Evolutionary conservation across 2,113 vertebrate genomes (phyloP).

Genomic region (Anarhynchus alexandrinus): DNA sequence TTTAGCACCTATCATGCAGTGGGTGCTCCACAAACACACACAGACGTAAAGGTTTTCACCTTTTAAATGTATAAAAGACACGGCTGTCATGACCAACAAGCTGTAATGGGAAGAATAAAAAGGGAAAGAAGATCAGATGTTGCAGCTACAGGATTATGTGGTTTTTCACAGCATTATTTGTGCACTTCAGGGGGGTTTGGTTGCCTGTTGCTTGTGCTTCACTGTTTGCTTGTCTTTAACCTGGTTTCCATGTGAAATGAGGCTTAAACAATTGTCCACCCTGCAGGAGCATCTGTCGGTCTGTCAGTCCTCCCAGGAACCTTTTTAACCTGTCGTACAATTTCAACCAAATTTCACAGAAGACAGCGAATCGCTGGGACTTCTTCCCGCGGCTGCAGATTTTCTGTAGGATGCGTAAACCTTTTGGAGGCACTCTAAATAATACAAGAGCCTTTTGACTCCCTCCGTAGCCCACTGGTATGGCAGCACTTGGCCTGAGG

Average conservation of each 20-base stretch:
- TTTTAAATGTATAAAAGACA: neutral
- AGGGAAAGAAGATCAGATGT: neutral
- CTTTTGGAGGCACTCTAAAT: neutral
- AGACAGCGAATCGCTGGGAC: neutral
- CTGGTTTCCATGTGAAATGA: conserved; percentile 10
- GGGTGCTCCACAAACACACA: neutral
- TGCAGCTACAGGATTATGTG: neutral
- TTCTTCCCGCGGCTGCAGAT: neutral
- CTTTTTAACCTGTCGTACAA: neutral
- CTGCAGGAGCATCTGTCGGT: neutral
- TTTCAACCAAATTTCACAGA: neutral
- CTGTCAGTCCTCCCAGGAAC: conserved; percentile 4
- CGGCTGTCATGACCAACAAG: neutral
- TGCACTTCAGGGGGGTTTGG: neutral
- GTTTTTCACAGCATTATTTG: neutral
- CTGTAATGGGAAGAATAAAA: neutral
- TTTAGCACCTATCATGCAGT: neutral
- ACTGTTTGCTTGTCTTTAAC: neutral
- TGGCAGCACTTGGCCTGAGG: neutral
- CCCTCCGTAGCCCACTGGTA: neutral
- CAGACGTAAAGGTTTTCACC: neutral
- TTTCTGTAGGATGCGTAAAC: neutral
- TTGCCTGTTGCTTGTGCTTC: neutral
- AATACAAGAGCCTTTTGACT: neutral
- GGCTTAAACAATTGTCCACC: neutral